Percentiles rank a stretch among this genome's conserved stretches.
Evolutionary conservation across 1,140 invertebrate genomes (phyloP).

Genomic region (Pogonognathellus flavescens): DNA sequence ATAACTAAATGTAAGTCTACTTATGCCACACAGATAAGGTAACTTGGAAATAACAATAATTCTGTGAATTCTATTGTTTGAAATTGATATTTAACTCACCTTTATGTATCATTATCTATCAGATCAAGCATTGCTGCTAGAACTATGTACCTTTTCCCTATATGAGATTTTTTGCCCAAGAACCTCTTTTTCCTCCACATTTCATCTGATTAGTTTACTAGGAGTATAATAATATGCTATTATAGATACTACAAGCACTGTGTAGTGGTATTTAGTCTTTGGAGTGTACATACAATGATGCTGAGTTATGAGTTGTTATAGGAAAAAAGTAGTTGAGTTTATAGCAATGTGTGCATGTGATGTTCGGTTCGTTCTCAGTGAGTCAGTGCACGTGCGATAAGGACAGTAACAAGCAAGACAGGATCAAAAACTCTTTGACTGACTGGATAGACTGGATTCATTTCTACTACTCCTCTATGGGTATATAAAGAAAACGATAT

Average conservation of each 20-base stretch:
- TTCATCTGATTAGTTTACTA: background rate
- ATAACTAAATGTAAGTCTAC: too few species aligned
- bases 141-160: too few species aligned
- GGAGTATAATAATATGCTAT: background rate
- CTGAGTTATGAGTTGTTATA: background rate
- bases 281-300: background rate
- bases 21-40: too few species aligned
- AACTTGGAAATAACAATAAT: too few species aligned
- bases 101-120: too few species aligned
- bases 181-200: background rate
- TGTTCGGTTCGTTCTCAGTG: constrained; percentile 23
- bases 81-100: too few species aligned
- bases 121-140: too few species aligned
- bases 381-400: constrained; percentile 58
- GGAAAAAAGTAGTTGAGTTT: constrained; percentile 3
- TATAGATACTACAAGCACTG: too few species aligned
- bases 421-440: background rate
- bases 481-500: too few species aligned
- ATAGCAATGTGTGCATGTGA: constrained; percentile 33
- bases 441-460: constrained; percentile 1
- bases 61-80: too few species aligned
- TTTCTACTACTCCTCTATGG: background rate
- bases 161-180: background rate
- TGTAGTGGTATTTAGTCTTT: background rate
- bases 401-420: constrained; percentile 18